These are phyloP conservation scores for Cephalopterus ornatus DNA, from an alignment of 2,113 vertebrate genomes.

Conservation along the genomic window DNA sequence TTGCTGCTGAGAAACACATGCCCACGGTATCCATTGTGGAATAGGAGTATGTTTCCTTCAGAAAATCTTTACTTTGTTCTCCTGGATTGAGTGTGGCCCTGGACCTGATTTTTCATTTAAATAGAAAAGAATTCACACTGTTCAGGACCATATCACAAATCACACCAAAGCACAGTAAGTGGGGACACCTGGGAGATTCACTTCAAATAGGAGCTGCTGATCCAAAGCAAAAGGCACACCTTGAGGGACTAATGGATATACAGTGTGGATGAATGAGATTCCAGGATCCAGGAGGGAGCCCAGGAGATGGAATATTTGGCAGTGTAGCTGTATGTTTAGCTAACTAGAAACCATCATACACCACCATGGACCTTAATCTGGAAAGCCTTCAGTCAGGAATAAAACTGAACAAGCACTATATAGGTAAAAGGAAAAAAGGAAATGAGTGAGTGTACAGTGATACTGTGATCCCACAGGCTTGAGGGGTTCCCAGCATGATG, in stretches of 20 bases:
- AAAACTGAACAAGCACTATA: neutral
- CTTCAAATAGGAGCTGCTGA: neutral
- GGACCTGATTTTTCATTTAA: neutral
- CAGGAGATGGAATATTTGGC: neutral
- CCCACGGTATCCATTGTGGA: neutral
- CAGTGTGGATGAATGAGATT: accelerated
- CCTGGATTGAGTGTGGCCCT: neutral
- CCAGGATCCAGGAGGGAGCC: neutral
- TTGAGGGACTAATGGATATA: neutral
- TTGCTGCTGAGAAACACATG: neutral
- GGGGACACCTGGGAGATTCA: neutral
- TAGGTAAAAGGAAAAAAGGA: neutral
- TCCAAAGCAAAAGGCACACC: neutral
- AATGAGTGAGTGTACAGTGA: neutral
- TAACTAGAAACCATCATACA: neutral
- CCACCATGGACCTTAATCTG: neutral
- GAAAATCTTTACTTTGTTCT: neutral
- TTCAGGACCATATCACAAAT: neutral
- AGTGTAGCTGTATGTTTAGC: neutral
- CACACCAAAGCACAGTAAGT: neutral
- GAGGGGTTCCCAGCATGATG: neutral
- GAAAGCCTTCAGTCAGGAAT: neutral
- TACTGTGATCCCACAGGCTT: neutral
- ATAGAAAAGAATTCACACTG: neutral
- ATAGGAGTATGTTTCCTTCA: neutral